phyloP scores from a whole-genome alignment of 2,113 vertebrate species.

The Lucifuga dentata region DNA sequence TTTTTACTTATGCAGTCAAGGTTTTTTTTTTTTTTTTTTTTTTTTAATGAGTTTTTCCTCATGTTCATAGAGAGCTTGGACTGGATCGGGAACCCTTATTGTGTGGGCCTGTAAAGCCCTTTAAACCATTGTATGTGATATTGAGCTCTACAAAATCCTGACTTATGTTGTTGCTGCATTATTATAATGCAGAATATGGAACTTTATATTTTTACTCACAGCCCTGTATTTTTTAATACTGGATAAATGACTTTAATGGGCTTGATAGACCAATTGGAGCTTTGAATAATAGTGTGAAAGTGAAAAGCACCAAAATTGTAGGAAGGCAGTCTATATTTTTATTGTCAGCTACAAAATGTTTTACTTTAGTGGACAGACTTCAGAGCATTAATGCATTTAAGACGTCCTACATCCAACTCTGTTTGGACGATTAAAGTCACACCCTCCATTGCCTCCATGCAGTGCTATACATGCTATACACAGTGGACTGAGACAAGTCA shows the following conservation, averaged over 20 bases:
- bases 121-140: too few relatives aligned
- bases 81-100: too few relatives aligned
- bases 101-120: too few relatives aligned
- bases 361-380: conserved; percentile 29
- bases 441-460: conserved; percentile 21
- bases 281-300: not conserved
- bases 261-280: not conserved
- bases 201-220: too few relatives aligned
- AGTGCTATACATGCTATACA: conserved; percentile 7
- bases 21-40: too few relatives aligned
- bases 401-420: not conserved
- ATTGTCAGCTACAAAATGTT: conserved; percentile 13
- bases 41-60: too few relatives aligned
- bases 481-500: too few relatives aligned
- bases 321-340: not conserved
- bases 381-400: conserved; percentile 38
- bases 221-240: not conserved
- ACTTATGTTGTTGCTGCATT: too few relatives aligned
- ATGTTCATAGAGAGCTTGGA: too few relatives aligned
- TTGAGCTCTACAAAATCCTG: too few relatives aligned
- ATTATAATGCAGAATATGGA: too few relatives aligned
- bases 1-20: too few relatives aligned
- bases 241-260: not conserved
- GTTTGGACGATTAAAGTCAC: conserved; percentile 31
- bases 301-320: conserved; percentile 10